These are phyloP conservation scores for Chaenogobius annularis DNA, from an alignment of 2,113 vertebrate species.

Conservation along the genomic window DNA sequence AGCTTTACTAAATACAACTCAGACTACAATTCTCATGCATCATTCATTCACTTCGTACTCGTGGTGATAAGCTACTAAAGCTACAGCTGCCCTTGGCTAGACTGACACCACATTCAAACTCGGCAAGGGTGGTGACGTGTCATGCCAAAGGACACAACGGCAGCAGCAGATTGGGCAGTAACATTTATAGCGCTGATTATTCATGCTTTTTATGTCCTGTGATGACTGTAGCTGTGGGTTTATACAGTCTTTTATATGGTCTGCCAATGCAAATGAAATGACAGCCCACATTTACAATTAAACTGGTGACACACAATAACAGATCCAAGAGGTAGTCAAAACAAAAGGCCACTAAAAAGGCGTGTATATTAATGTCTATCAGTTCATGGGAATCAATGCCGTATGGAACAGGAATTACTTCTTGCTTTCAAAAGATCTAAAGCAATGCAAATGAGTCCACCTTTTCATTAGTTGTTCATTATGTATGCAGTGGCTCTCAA, in stretches of 20 bases:
- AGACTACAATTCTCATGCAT: too few species aligned
- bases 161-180: not conserved
- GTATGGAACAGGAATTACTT: not conserved
- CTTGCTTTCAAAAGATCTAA: not conserved
- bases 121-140: too few species aligned
- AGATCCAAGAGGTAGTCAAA: not conserved
- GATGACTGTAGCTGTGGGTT: not conserved
- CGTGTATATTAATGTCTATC: too few species aligned
- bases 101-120: too few species aligned
- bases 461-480: not conserved
- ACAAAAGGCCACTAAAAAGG: not conserved
- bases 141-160: too few species aligned
- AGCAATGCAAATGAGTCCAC: not conserved
- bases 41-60: too few species aligned
- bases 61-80: too few species aligned
- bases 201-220: not conserved
- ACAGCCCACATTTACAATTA: slow-evolving; percentile 6
- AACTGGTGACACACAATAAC: not conserved
- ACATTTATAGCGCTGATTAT: not conserved
- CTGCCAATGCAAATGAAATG: slow-evolving; percentile 1
- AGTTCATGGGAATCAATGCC: too few species aligned
- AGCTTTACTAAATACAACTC: too few species aligned
- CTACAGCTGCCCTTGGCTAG: too few species aligned
- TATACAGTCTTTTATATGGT: not conserved
- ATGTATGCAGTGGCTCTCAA: not conserved